Base-by-base conservation (phyloP, 2,797 vertebrate genomes). In the Dendrocincla tyrannina region DNA sequence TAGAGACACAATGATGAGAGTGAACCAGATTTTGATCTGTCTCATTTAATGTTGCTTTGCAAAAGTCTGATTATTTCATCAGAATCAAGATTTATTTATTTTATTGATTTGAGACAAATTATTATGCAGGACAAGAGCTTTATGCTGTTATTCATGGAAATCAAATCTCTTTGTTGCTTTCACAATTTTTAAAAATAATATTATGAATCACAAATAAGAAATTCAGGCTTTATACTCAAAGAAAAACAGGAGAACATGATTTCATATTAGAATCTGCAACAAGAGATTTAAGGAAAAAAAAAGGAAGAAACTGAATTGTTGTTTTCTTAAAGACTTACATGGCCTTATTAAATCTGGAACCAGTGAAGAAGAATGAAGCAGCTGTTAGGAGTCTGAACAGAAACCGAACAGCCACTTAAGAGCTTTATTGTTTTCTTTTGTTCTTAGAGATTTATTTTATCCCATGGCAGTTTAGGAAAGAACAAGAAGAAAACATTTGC, bases 351-450 rank as follows among this genome's bases (percentile, higher is more conserved):
- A 96, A 93, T 97, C 85, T 92, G 82, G 70, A 98, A 81, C 33
- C 85, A 96, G 93, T 84, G 92, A 97, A 97, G 94, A 96, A 97
- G 88, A 97, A 96, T 95, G 89, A 82, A 97, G 73, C 94, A 98
- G 96, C 90, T 97, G 96, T 97, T 96, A 91, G 67, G 93, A 95
- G 84, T 87, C 67, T 94, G 73, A 96, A 96, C 50, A 92, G 96
- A 96, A 96, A 91, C 41, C 79, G 94, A 97, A 96, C 83, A 96
- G 60, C 70, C 53, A 96, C 53, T 96, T 85, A 93, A 95, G 62
- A 91, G 47, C 23, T 94, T 96, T 94, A 91, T 96, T 87, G 67
- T 92, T 96, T 91, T 91, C 50, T 62, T 88, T 85, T 74, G 68
- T 81, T 92, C 75, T 88, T 86, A 89, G 76, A 93, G 76, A 96